phyloP scores from a whole-genome alignment of 2,113 vertebrate genomes.

The Machaerirhynchus nigripectus region DNA sequence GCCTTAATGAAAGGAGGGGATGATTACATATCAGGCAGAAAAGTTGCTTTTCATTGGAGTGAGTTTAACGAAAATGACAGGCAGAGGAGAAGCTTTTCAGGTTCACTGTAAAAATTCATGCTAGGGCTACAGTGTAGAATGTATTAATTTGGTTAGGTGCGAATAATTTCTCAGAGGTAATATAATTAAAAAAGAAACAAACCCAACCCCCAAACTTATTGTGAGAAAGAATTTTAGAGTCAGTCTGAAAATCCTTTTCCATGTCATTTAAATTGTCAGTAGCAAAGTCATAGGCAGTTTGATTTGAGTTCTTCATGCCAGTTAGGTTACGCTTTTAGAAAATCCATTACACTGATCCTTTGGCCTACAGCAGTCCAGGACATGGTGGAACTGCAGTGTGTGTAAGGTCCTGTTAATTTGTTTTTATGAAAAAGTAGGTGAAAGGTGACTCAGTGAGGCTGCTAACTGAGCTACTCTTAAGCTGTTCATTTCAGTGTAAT shows the following conservation, averaged over 20 bases:
- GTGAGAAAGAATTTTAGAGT: background rate
- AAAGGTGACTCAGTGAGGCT: background rate
- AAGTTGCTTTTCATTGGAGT: background rate
- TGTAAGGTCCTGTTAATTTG: background rate
- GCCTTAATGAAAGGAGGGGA: background rate
- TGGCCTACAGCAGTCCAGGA: background rate
- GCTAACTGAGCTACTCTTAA: background rate
- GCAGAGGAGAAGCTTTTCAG: background rate
- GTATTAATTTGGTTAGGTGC: background rate
- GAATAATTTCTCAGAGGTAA: background rate
- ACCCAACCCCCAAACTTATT: fast-evolving
- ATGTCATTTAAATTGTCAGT: background rate
- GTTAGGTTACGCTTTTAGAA: background rate
- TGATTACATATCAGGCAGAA: background rate
- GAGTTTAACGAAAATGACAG: background rate
- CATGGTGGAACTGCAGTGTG: background rate
- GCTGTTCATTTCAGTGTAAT: background rate
- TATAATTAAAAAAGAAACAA: background rate
- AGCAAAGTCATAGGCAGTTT: background rate
- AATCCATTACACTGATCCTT: background rate
- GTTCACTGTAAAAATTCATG: background rate
- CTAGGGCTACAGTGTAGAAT: background rate
- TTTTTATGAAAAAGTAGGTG: background rate
- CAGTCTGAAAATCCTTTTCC: background rate
- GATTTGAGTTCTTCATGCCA: background rate